phyloP scores from a whole-genome alignment of 2,113 vertebrate species.

The Ifrita kowaldi region DNA sequence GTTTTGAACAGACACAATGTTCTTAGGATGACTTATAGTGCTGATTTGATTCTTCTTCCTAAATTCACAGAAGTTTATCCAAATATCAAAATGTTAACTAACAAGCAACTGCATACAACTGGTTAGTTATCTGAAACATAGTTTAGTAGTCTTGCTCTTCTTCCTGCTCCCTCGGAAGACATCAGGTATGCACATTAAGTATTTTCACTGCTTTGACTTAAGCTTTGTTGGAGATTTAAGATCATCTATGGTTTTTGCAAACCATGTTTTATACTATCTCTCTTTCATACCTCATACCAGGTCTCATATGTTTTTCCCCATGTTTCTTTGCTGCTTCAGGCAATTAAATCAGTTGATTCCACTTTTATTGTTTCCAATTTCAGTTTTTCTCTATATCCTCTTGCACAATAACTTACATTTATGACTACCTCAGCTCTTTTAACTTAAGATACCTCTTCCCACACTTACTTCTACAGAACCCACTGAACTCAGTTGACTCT shows the following conservation, averaged over 20 bases:
- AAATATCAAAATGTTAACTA: background rate
- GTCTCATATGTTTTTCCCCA: background rate
- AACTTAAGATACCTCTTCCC: background rate
- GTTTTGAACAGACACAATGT: background rate
- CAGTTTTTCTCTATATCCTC: background rate
- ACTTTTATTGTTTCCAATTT: background rate
- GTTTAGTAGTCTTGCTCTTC: background rate
- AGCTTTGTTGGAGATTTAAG: background rate
- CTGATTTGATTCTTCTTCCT: background rate
- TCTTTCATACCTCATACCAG: background rate
- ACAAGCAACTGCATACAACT: background rate
- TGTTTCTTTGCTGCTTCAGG: background rate
- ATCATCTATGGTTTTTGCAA: background rate
- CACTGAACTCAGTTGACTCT: background rate
- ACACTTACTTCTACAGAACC: background rate
- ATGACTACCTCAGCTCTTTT: background rate
- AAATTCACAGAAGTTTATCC: background rate
- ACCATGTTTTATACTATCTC: fast-evolving
- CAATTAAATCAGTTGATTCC: background rate
- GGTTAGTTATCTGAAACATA: background rate
- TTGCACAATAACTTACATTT: background rate
- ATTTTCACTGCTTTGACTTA: background rate
- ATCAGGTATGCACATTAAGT: background rate
- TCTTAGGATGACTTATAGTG: fast-evolving
- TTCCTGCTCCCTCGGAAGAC: background rate